Evolutionary conservation across 2,888 invertebrate genomes (phyloP).

Genomic region (Caenorhabditis panamensis): DNA sequence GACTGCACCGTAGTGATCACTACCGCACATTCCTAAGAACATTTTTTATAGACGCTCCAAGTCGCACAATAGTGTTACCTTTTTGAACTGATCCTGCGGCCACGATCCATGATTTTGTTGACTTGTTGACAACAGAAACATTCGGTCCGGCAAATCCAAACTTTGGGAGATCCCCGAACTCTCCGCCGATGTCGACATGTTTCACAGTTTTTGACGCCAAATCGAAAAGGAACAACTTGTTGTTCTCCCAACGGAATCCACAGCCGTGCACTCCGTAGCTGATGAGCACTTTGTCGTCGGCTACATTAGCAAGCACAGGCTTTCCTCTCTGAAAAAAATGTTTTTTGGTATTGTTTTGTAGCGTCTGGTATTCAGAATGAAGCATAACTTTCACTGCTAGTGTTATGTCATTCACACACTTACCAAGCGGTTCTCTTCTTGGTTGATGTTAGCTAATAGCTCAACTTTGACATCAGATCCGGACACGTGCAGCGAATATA

Average conservation of each 20-base stretch:
- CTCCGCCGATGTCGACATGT: constrained; percentile 32
- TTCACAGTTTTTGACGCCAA: constrained; percentile 46
- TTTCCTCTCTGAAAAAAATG: constrained; percentile 56
- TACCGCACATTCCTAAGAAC: constrained; percentile 64
- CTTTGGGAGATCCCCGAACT: constrained; percentile 26
- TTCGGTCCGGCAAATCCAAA: constrained; percentile 64
- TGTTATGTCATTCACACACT: no score
- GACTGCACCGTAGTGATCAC: constrained; percentile 57
- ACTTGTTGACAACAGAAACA: constrained; percentile 31
- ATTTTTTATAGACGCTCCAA: no score
- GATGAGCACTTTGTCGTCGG: constrained; percentile 61
- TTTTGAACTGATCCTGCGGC: constrained; percentile 36
- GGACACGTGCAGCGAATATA: constrained; percentile 7
- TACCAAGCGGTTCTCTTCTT: constrained; percentile 33
- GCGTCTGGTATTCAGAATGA: no score
- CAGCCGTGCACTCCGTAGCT: constrained; percentile 70
- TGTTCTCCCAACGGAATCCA: constrained; percentile 69
- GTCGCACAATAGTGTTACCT: no score
- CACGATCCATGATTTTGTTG: constrained; percentile 41
- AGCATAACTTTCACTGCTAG: no score
- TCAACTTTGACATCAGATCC: constrained; percentile 8
- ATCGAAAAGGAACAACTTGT: constrained; percentile 62
- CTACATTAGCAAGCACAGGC: constrained; percentile 48
- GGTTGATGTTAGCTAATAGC: not conserved
- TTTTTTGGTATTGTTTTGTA: constrained; percentile 1